Evolutionary conservation across 2,113 vertebrate species (phyloP).

Genomic region (Tichodroma muraria): DNA sequence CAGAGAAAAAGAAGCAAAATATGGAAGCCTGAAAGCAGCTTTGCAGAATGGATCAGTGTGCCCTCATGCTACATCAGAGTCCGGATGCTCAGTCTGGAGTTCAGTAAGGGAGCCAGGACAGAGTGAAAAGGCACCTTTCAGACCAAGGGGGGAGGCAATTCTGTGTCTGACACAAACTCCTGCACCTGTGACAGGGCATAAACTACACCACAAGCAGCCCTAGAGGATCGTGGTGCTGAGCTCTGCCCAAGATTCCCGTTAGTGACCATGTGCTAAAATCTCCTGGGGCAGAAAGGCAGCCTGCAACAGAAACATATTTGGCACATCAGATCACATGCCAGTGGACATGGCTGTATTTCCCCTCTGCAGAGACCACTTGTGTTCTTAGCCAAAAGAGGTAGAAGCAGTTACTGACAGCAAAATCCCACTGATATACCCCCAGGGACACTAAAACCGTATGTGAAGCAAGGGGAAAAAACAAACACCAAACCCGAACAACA

Average conservation of each 20-base stretch:
- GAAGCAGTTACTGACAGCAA: not conserved
- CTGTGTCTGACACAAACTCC: not conserved
- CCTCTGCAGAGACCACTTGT: fast-evolving
- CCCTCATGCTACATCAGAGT: not conserved
- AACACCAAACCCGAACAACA: not conserved
- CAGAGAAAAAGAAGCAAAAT: not conserved
- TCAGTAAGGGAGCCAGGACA: not conserved
- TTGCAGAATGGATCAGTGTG: not conserved
- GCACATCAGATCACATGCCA: fast-evolving
- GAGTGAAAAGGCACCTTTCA: not conserved
- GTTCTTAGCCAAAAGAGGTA: not conserved
- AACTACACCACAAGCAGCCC: not conserved
- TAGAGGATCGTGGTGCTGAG: not conserved
- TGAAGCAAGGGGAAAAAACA: not conserved
- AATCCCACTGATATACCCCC: not conserved
- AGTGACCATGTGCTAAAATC: not conserved
- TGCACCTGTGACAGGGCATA: not conserved
- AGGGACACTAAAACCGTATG: not conserved
- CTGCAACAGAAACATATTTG: not conserved
- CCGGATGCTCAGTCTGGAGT: not conserved
- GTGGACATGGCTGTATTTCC: not conserved
- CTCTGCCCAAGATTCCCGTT: not conserved
- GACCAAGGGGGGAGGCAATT: not conserved
- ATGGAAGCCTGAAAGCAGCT: not conserved
- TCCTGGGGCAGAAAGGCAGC: not conserved